These are phyloP conservation scores for Epinotia nisella DNA, from an alignment of 2,888 invertebrate genomes.

Conservation along the genomic window DNA sequence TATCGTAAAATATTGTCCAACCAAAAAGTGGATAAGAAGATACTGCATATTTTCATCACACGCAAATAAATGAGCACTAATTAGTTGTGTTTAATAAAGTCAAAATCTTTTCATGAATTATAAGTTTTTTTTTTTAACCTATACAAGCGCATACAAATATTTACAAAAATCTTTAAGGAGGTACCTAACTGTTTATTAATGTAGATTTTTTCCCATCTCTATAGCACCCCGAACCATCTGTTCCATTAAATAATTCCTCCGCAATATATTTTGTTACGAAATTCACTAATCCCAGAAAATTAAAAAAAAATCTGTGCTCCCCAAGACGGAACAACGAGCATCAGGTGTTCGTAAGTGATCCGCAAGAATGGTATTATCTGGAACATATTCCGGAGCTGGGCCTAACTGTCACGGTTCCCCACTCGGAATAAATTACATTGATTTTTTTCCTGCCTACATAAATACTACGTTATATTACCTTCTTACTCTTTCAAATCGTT, in stretches of 20 bases:
- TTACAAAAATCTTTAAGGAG: no score
- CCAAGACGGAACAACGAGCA: constrained; percentile 66
- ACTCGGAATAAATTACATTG: constrained; percentile 77
- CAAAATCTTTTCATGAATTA: background rate
- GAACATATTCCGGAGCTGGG: constrained; percentile 74
- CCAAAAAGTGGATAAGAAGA: no score
- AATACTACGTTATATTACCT: constrained; percentile 35
- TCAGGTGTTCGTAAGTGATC: constrained; percentile 80
- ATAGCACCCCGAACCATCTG: constrained; percentile 30
- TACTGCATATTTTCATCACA: no score
- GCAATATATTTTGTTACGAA: constrained; percentile 40
- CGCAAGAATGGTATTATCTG: constrained; percentile 75
- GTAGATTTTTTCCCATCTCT: background rate
- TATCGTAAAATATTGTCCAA: no score
- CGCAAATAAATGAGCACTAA: no score
- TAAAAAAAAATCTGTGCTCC: constrained; percentile 53
- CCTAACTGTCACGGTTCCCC: constrained; percentile 63
- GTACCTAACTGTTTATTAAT: background rate
- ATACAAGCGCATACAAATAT: background rate
- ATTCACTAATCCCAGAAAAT: constrained; percentile 58
- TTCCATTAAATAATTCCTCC: constrained; percentile 12
- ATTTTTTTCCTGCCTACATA: constrained; percentile 38
- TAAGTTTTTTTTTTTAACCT: background rate
- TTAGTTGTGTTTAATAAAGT: no score
- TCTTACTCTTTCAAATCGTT: constrained; percentile 25